Evolutionary conservation across 2,888 invertebrate genomes (phyloP), one percentile per base, ranked within the genome.

Genomic region (Andrena camellia): DNA sequence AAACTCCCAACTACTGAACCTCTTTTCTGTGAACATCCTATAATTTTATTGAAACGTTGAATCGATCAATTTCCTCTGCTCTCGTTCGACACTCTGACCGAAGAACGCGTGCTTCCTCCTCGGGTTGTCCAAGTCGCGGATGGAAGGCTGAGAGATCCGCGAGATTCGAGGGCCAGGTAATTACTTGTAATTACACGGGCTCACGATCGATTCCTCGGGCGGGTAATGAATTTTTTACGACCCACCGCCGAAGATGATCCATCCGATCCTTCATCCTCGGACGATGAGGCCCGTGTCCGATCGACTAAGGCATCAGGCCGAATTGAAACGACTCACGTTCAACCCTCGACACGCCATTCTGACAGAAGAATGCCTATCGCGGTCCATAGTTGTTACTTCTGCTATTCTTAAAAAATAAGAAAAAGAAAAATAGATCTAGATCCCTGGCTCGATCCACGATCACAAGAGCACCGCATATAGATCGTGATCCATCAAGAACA

Each of bases 181-280:
- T 93, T 93, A 93, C 92, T 92, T 91, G 90, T 88, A 93, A 93
- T 93, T 93, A 93, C 92, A 92, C 91, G 92, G 89, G 83, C 85
- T 86, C 86, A 78, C 91, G 93, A 93, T 93, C 93, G 93, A 93
- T 93, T 92, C 89, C 88, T 87, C 89, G 91, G 89, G 82, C 83
- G 84, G 88, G 88, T 92, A 92, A 93, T 93, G 92, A 92, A 93
- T 92, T 93, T 93, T 93, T 93, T 93, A 94, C 91, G 92, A 93
- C 86, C 73, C 50, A 64, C 72, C 81, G 73, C 74, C 70, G 72
- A 83, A 77, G 75, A 85, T 87, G 86, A 89, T 89, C 79, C 83
- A 83, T 85, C 73, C 82, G 80, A 52, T 66, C 75, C 82, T 80
- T 82, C 74, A 64, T 83, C 62, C 85, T 72, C 81, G 83, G 75